These are phyloP conservation scores for Orcinus orca DNA, from an alignment of 2,113 vertebrate genomes.

Conservation along the genomic window DNA sequence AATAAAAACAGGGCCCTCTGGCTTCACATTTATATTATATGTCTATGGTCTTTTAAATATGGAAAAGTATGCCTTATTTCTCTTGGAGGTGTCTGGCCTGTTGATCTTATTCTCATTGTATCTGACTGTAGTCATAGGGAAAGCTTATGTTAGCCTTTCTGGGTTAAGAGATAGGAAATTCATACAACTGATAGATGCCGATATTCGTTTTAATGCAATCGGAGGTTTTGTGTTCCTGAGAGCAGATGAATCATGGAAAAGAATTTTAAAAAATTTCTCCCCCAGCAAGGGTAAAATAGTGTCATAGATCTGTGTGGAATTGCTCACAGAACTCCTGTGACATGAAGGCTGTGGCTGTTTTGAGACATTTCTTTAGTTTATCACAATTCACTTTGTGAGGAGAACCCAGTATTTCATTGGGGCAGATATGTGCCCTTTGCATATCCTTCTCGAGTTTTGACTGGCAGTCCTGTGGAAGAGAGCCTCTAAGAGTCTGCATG, in stretches of 20 bases:
- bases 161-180: conserved; percentile 51
- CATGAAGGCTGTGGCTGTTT: neutral
- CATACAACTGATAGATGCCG: neutral
- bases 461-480: neutral
- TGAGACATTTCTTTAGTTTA: neutral
- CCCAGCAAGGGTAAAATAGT: neutral
- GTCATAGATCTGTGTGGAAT: neutral
- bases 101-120: conserved; percentile 31
- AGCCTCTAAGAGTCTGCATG: neutral
- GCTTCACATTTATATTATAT: conserved; percentile 66
- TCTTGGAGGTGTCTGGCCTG: conserved; percentile 14
- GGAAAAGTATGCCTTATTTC: conserved; percentile 50
- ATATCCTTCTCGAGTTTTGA: neutral
- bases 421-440: neutral
- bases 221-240: neutral
- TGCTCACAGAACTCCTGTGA: neutral
- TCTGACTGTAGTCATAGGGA: neutral
- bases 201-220: conserved; percentile 12
- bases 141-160: conserved; percentile 52
- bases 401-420: conserved; percentile 2
- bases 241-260: neutral
- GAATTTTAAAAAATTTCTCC: neutral
- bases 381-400: neutral
- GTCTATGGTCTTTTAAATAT: conserved; percentile 65
- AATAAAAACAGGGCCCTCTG: conserved; percentile 64